Evolutionary conservation across 2,888 invertebrate genomes (phyloP), one percentile per base, ranked within the genome.

Genomic region (Sinodicranocentrus sp.): DNA sequence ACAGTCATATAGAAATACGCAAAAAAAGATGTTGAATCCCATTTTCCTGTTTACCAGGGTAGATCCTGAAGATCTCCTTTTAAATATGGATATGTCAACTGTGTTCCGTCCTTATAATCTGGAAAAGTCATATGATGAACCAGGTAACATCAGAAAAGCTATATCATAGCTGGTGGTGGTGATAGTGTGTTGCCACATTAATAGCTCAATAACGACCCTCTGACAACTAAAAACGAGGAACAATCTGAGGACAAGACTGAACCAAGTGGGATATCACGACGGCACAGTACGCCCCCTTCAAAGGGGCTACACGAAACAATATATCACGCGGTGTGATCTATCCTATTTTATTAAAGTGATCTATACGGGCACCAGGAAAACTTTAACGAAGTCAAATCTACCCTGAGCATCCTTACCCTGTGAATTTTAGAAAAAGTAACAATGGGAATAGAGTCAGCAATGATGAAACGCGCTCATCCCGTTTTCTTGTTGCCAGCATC

Each of bases 181-280:
- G 63, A 61, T 28, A 5, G n/a, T 61, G 61, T 61, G 61, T 26
- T 61, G 61, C 61, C 67, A 67, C 67, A 67, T 67, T 44, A 67
- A 67, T 67, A 67, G 67, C 43, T 39, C 52, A 52, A 28, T 70
- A 70, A 70, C 70, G 25, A 70, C 52, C 52, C 70, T 26, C 52
- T 70, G 70, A 70, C 70, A 70, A 52, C 23, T 23, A 17, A 70
- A 70, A 67, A 26, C n/a, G 48, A 70, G 8, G 52, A 52, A 70
- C 70, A 52, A 67, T 43, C 67, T 63, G 43, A 65, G 67, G 67
- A 44, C 67, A 67, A 61, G 61, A 2, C 1, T 17, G 70, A 61
- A 26, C 73, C 63, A 73, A 39, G 73, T 73, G 73, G 57, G 73
- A 63, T 73, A 73, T 73, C 73, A 73, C 73, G 73, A 73, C 73